These are phyloP conservation scores for Montifringilla adamsi DNA, from an alignment of 2,113 vertebrate species.

Conservation along the genomic window DNA sequence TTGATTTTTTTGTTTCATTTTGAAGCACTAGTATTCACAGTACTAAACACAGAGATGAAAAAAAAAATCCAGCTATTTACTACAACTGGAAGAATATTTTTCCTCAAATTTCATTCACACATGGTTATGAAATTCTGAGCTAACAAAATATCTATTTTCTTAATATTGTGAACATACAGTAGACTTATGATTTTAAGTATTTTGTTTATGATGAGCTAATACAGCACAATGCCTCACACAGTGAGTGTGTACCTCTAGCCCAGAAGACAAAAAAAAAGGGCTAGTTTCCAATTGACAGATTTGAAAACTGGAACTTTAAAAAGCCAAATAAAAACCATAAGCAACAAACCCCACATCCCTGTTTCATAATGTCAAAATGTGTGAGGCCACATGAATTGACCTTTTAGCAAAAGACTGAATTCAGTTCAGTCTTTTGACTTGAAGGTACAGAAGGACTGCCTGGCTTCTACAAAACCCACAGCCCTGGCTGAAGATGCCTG, in stretches of 20 bases:
- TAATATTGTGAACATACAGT: not conserved
- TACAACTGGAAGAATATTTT: not conserved
- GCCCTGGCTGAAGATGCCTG: not conserved
- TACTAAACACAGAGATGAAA: not conserved
- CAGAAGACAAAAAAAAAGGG: not conserved
- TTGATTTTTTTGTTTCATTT: not conserved
- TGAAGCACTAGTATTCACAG: not conserved
- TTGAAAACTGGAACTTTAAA: not conserved
- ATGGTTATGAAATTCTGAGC: not conserved
- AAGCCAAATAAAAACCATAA: not conserved
- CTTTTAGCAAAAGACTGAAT: not conserved
- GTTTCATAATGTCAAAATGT: not conserved
- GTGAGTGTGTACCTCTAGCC: not conserved
- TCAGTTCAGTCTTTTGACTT: not conserved
- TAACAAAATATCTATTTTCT: not conserved
- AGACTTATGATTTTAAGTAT: not conserved
- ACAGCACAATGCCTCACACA: not conserved
- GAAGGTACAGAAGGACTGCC: not conserved
- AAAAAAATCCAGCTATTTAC: not conserved
- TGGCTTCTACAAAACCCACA: not conserved
- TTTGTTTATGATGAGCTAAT: not conserved
- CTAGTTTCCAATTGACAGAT: not conserved
- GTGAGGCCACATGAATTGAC: not conserved
- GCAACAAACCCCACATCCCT: not conserved
- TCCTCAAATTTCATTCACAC: not conserved